phyloP scores from a whole-genome alignment of 2,888 invertebrate species.

The Hyposoter dolosus region DNA sequence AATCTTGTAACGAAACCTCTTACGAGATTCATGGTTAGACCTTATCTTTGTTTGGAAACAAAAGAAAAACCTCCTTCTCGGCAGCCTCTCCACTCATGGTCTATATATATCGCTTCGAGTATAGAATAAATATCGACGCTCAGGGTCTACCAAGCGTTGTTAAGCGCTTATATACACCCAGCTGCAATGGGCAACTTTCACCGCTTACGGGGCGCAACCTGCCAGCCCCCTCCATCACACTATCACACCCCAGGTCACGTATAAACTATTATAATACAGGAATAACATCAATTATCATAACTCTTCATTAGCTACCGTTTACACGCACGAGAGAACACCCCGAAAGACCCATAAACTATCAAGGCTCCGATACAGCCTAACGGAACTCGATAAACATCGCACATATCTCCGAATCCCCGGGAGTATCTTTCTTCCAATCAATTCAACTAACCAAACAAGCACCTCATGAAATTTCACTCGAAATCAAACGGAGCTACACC shows the following conservation, averaged over 20 bases:
- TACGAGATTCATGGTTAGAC: slow-evolving; percentile 11
- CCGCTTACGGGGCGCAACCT: slow-evolving; percentile 22
- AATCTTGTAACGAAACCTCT: neutral
- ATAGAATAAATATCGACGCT: slow-evolving; percentile 47
- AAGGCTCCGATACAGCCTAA: slow-evolving; percentile 13
- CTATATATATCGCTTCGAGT: slow-evolving; percentile 4
- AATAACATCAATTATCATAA: slow-evolving; percentile 64
- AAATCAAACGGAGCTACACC: no score
- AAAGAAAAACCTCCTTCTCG: slow-evolving; percentile 9
- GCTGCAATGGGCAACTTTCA: slow-evolving; percentile 54
- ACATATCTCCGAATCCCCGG: slow-evolving; percentile 44
- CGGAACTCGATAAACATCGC: slow-evolving; percentile 19
- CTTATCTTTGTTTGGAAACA: slow-evolving; percentile 23
- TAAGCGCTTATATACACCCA: neutral
- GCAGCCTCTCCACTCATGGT: slow-evolving; percentile 6
- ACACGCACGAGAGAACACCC: slow-evolving; percentile 60
- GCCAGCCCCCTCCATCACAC: neutral
- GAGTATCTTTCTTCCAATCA: slow-evolving; percentile 4
- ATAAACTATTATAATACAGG: slow-evolving; percentile 59
- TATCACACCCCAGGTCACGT: slow-evolving; percentile 47
- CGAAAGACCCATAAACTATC: slow-evolving; percentile 48
- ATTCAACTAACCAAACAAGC: neutral
- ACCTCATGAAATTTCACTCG: neutral
- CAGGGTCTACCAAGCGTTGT: slow-evolving; percentile 41
- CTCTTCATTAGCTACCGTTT: slow-evolving; percentile 66